Evolutionary conservation across 2,888 invertebrate genomes (phyloP), one percentile per base, ranked within the genome.

Genomic region (Rutpela maculata): DNA sequence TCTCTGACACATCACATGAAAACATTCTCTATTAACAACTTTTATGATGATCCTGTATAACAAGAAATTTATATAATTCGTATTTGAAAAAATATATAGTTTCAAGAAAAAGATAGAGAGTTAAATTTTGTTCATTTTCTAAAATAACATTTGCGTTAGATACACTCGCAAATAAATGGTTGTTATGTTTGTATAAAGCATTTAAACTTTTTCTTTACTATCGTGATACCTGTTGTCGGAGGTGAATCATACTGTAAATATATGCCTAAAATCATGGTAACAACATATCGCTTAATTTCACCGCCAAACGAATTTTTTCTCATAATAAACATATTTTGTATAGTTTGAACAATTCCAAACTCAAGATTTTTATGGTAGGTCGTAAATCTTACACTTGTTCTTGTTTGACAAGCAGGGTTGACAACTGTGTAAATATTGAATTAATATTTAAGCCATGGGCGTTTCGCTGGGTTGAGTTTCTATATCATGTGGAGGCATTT

Each of bases 361-460:
- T 62, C 31, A 69, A 56, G 69, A 77, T 74, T 73, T 77, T 77
- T 77, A 77, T 70, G 74, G 65, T 68, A 59, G 65, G 65, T 63
- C 76, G 57, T 78, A 76, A 79, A 80, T 77, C 57, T 66, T 69
- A 75, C 70, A 73, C 70, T 77, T 66, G 62, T 76, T 71, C 68
- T 80, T 82, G 80, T 83, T 84, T 84, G 83, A 82, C 84, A 81
- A 84, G 79, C 81, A 80, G 76, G 78, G 81, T 81, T 82, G 84
- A 83, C 84, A 84, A 85, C 84, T 83, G 83, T 80, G 82, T 81
- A 83, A 85, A 85, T 84, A 84, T 83, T 83, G 78, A 77, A 65
- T 59, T 18, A 31, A 18, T 38, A 18, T 57, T 31, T 31, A 3
- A 57, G 0, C 59, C 69, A 69, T 59, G 12, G 17, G 69, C 69